Conservation (phyloP, 2,113 vertebrate species). For the Nestor notabilis region DNA sequence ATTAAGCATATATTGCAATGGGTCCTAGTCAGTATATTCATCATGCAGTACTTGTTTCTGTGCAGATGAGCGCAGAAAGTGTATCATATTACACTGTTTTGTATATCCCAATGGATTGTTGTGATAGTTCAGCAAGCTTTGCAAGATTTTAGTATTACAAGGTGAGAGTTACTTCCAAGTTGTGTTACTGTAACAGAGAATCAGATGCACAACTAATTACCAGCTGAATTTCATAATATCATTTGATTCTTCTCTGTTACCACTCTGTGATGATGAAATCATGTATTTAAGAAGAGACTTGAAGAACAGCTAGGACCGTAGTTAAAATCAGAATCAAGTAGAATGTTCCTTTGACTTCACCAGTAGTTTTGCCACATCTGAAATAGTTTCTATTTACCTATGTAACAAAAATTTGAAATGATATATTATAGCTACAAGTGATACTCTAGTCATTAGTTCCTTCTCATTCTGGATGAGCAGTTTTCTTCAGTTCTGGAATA, state of each 20-base stretch:
- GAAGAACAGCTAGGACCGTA: neutral
- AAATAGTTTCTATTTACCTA: neutral
- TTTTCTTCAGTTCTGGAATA: slow-evolving; percentile 12
- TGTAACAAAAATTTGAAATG: neutral
- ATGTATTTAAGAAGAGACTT: neutral
- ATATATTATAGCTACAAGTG: neutral
- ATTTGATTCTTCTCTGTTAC: neutral
- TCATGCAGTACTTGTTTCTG: neutral
- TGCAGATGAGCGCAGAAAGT: neutral
- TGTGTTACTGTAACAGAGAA: neutral
- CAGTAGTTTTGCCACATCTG: neutral
- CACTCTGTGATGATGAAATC: neutral
- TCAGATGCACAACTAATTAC: neutral
- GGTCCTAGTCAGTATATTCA: neutral
- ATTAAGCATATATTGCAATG: neutral
- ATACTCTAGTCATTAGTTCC: neutral
- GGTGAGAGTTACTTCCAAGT: neutral
- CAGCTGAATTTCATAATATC: neutral
- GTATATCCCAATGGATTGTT: neutral
- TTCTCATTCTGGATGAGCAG: slow-evolving; percentile 7
- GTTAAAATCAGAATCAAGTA: neutral
- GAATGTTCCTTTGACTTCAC: neutral
- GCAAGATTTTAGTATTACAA: neutral
- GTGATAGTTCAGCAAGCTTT: neutral
- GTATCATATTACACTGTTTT: neutral